phyloP scores from a whole-genome alignment of 2,888 invertebrate genomes.

The Xestia rhomboidea region DNA sequence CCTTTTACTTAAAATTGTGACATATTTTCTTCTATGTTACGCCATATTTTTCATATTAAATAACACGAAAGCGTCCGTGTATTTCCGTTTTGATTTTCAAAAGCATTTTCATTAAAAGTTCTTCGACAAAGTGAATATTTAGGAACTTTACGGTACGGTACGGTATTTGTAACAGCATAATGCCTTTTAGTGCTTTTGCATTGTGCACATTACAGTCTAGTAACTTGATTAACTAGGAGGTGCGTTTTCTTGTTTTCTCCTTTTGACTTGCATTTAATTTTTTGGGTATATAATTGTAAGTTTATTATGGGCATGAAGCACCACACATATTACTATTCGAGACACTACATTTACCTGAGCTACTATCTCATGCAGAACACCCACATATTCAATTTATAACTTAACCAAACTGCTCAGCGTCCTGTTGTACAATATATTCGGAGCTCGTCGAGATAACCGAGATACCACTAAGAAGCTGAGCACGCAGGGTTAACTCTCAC shows the following conservation, averaged over 20 bases:
- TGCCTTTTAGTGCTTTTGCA: slow-evolving; percentile 2
- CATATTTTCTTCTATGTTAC: too few species aligned
- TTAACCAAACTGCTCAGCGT: too few species aligned
- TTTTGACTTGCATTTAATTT: not conserved
- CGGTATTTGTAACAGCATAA: not conserved
- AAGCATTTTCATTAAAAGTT: slow-evolving; percentile 6
- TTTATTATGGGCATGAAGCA: too few species aligned
- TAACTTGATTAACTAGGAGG: not conserved
- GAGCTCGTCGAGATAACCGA: not conserved
- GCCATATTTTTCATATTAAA: not conserved
- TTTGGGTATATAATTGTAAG: too few species aligned
- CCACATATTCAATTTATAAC: too few species aligned
- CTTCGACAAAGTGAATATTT: not conserved
- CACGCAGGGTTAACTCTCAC: slow-evolving; percentile 8
- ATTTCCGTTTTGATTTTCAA: not conserved
- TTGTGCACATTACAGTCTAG: not conserved
- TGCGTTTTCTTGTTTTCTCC: not conserved
- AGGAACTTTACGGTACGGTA: not conserved
- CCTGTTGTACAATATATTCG: not conserved
- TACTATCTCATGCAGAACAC: too few species aligned
- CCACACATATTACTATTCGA: too few species aligned
- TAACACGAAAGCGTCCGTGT: not conserved
- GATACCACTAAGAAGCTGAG: not conserved
- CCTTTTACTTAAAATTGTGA: not conserved
- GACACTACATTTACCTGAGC: too few species aligned